A percentile compares a stretch with the other conserved stretches of the same genome.
Evolutionary conservation across 2,113 vertebrate species (phyloP).

Genomic region (Telmatochromis sp.): DNA sequence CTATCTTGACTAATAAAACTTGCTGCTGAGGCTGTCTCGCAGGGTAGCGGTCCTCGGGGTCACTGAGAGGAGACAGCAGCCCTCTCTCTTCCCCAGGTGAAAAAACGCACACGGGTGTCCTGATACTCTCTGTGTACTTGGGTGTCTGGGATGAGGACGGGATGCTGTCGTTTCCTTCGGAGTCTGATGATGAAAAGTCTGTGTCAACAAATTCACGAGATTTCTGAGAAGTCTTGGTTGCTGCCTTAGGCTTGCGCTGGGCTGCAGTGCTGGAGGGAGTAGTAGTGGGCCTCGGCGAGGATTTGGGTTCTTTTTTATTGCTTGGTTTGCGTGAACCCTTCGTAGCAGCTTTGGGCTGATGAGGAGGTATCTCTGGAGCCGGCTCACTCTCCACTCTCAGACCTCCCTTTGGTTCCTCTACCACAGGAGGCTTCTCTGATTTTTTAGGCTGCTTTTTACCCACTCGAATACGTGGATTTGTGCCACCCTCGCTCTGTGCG

Average conservation of each 20-base stretch:
- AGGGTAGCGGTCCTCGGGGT: constrained; percentile 86
- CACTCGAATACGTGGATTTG: constrained; percentile 78
- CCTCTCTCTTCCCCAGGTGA: constrained; percentile 96
- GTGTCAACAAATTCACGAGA: constrained; percentile 93
- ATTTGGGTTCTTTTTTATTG: constrained; percentile 91
- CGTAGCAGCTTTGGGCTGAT: constrained; percentile 86
- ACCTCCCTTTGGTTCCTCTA: constrained; percentile 88
- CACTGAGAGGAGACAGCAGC: constrained; percentile 91
- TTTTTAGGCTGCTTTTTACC: constrained; percentile 98
- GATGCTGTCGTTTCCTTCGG: constrained; percentile 93
- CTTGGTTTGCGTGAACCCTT: constrained; percentile 93
- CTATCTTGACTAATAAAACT: constrained; percentile 89
- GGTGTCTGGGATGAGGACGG: constrained; percentile 95
- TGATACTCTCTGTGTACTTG: constrained; percentile 90
- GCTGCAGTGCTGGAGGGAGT: constrained; percentile 55
- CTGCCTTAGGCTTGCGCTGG: constrained; percentile 86
- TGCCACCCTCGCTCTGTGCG: constrained; percentile 83
- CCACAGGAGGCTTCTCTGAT: constrained; percentile 81
- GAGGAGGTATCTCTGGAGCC: constrained; percentile 81
- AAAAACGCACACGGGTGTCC: constrained; percentile 88
- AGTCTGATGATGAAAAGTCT: constrained; percentile 93
- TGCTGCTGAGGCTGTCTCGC: constrained; percentile 51
- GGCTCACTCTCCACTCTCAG: constrained; percentile 94
- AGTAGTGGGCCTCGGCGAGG: constrained; percentile 77
- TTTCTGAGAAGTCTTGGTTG: constrained; percentile 86